Evolutionary conservation across 1,140 invertebrate species (phyloP).

Genomic region (Rhysida immarginata): DNA sequence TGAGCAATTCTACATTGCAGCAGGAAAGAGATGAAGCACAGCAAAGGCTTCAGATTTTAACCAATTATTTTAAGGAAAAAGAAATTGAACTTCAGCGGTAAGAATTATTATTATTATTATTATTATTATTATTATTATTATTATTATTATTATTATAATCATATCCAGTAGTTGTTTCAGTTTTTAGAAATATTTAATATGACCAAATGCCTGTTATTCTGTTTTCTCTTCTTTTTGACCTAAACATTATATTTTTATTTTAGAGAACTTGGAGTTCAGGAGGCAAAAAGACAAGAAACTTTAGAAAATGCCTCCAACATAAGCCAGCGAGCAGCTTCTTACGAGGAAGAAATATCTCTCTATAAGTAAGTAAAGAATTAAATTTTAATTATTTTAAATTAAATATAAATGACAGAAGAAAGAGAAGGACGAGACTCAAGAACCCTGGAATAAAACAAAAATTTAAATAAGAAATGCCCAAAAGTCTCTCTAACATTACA

Average conservation of each 20-base stretch:
- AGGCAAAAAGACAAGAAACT: conserved; percentile 63
- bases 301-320: conserved; percentile 35
- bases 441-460: no score
- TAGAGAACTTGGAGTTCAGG: conserved; percentile 60
- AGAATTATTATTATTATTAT: not conserved
- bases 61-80: conserved; percentile 74
- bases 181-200: no score
- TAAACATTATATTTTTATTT: conserved; percentile 23
- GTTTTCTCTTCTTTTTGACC: no score
- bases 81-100: conserved; percentile 66
- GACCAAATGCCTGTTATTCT: no score
- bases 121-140: not conserved
- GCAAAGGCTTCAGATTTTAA: conserved; percentile 64
- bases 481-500: no score
- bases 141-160: no score
- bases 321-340: not conserved
- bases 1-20: conserved; percentile 50
- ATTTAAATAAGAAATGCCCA: no score
- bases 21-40: conserved; percentile 62
- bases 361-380: conserved; percentile 7
- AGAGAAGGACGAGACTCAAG: no score
- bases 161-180: no score
- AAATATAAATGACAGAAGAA: no score
- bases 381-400: no score
- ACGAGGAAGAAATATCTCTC: conserved; percentile 6